phyloP scores from a whole-genome alignment of 2,888 invertebrate genomes.

The Caenorhabditis afra region DNA sequence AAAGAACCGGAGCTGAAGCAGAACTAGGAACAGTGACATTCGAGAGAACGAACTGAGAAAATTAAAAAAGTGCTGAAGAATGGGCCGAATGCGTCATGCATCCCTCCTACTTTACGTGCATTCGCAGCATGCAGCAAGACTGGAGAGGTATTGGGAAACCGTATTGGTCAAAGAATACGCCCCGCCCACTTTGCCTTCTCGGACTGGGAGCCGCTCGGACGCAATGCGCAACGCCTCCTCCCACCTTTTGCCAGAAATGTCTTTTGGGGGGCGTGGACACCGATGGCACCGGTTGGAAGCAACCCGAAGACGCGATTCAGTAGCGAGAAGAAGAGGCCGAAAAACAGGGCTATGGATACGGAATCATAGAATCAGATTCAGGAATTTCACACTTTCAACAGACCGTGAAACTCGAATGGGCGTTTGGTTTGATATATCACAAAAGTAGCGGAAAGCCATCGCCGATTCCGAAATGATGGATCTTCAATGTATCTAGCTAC shows the following conservation, averaged over 20 bases:
- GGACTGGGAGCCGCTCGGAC: slow-evolving; percentile 14
- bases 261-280: slow-evolving; percentile 37
- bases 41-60: neutral
- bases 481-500: slow-evolving; percentile 47
- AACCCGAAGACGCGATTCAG: neutral
- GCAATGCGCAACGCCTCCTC: slow-evolving; percentile 5
- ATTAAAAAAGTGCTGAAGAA: slow-evolving; percentile 17
- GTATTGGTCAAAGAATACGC: slow-evolving; percentile 49
- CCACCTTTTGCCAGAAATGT: slow-evolving; percentile 22
- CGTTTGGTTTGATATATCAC: slow-evolving; percentile 48
- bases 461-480: slow-evolving; percentile 59
- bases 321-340: neutral
- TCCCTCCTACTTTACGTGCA: slow-evolving; percentile 31
- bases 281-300: slow-evolving; percentile 20
- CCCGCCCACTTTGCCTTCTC: slow-evolving; percentile 25
- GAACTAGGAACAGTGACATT: neutral
- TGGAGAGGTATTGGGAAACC: slow-evolving; percentile 30
- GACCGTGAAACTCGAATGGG: slow-evolving; percentile 58
- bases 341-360: neutral
- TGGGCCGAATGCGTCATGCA: slow-evolving; percentile 43
- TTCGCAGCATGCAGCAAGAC: slow-evolving; percentile 23
- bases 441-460: slow-evolving; percentile 59
- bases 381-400: slow-evolving; percentile 57
- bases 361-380: slow-evolving; percentile 25
- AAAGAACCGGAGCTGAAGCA: slow-evolving; percentile 2